Evolutionary conservation across 2,113 vertebrate species (phyloP).

Genomic region (Aphyosemion australe): DNA sequence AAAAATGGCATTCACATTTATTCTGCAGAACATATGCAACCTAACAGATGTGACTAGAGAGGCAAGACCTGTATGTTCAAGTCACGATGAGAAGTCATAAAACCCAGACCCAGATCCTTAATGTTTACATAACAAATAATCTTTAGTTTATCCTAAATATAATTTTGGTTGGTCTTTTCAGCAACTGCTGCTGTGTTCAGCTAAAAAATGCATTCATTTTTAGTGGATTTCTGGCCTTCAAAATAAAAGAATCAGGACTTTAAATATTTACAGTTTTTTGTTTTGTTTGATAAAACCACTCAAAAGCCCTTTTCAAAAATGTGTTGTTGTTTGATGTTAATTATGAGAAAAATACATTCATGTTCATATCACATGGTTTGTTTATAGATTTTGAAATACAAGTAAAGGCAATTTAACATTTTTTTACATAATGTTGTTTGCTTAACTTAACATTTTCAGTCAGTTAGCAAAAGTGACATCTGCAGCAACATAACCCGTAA

Average conservation of each 20-base stretch:
- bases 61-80: not conserved
- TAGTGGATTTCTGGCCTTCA: conserved; percentile 30
- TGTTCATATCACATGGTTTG: too few species aligned
- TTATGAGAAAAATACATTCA: too few species aligned
- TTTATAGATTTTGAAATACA: too few species aligned
- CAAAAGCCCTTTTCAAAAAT: not conserved
- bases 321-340: too few species aligned
- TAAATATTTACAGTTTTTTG: not conserved
- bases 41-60: not conserved
- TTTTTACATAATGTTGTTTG: too few species aligned
- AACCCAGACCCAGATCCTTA: not conserved
- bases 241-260: conserved; percentile 33
- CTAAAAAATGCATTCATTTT: not conserved
- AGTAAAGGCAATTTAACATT: too few species aligned
- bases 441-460: too few species aligned
- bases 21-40: too few species aligned
- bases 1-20: not conserved
- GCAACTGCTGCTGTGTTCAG: not conserved
- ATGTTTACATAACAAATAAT: not conserved
- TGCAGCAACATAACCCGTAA: too few species aligned
- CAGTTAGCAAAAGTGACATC: too few species aligned
- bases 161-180: not conserved
- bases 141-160: not conserved
- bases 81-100: not conserved
- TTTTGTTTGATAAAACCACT: not conserved